Base-by-base conservation (phyloP, 2,888 invertebrate genomes). In the Hemistola chrysoprasaria region DNA sequence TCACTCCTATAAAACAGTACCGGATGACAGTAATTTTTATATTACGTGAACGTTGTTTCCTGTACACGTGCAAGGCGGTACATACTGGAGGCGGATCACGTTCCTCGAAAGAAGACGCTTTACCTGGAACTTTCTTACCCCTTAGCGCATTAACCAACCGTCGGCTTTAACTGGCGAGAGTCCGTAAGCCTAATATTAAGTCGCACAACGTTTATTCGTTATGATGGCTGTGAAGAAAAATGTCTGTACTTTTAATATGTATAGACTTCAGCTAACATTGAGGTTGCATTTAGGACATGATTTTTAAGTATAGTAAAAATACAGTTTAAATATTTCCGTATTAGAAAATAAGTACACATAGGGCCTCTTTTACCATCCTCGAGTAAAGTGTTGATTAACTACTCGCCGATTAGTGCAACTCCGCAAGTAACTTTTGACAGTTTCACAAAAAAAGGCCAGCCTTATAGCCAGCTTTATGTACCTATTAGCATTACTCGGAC, bases 61-160 rank as follows among this genome's bases (percentile, higher is more conserved):
- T 21, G 6, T 23, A 31, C 32, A 30, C 36, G 36, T 30, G 36
- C 22, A 22, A 27, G 2, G 25, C n/a, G 16, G 16, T 50, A 46
- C 55, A 63, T 70, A 66, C 57, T 56, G 73, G 69, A 87, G 67
- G 76, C 87, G 37, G 73, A 64, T 82, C 87, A 87, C 87, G 87
- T 86, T 49, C 62, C 62, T 56, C 66, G 65, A 75, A 75, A 78
- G 84, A 83, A 85, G 82, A 79, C 83, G 86, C 85, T 84, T 39
- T 82, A 86, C 86, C 84, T 84, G 84, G 82, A 85, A 84, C 77
- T 85, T 84, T 78, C 76, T 66, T 80, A 78, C 78, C 83, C 78
- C 81, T 85, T 82, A 80, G 78, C 84, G 78, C 86, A 85, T 87
- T 87, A 86, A 81, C 84, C 67, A 71, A 77, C 74, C 66, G 69